Percentiles rank a stretch among this genome's conserved stretches.
phyloP scores from a whole-genome alignment of 2,797 vertebrate genomes.

The Clarias pachynema region DNA sequence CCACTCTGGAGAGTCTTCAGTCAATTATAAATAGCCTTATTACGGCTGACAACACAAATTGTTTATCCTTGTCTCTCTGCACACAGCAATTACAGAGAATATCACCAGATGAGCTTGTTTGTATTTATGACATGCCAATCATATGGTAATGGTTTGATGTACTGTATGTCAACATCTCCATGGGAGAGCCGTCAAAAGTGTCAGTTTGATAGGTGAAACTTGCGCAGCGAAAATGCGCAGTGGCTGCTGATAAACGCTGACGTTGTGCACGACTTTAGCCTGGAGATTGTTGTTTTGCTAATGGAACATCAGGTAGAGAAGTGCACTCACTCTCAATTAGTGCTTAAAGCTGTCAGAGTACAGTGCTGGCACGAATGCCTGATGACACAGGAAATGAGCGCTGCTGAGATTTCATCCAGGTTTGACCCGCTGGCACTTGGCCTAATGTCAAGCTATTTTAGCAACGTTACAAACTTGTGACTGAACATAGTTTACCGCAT shows the following conservation, averaged over 20 bases:
- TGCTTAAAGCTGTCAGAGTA: constrained; percentile 29
- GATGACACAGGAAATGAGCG: constrained; percentile 27
- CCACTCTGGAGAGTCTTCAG: constrained; percentile 45
- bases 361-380: constrained; percentile 26
- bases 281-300: constrained; percentile 37
- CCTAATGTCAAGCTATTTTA: neutral
- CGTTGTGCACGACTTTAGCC: constrained; percentile 24
- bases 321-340: constrained; percentile 43
- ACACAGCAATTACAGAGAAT: constrained; percentile 58
- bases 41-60: constrained; percentile 59
- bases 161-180: constrained; percentile 51
- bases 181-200: constrained; percentile 53
- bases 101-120: constrained; percentile 58
- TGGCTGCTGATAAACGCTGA: constrained; percentile 23
- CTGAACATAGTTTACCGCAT: neutral
- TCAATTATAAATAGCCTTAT: constrained; percentile 59
- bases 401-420: constrained; percentile 12
- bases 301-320: constrained; percentile 46
- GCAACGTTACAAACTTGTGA: neutral
- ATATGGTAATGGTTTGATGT: constrained; percentile 44
- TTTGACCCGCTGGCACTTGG: neutral
- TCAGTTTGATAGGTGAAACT: constrained; percentile 41
- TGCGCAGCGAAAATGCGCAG: constrained; percentile 16
- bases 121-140: constrained; percentile 61
- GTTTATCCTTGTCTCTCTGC: constrained; percentile 57